Evolutionary conservation across 2,797 vertebrate species (phyloP).

Genomic region (Myoxocephalus aenaeus): DNA sequence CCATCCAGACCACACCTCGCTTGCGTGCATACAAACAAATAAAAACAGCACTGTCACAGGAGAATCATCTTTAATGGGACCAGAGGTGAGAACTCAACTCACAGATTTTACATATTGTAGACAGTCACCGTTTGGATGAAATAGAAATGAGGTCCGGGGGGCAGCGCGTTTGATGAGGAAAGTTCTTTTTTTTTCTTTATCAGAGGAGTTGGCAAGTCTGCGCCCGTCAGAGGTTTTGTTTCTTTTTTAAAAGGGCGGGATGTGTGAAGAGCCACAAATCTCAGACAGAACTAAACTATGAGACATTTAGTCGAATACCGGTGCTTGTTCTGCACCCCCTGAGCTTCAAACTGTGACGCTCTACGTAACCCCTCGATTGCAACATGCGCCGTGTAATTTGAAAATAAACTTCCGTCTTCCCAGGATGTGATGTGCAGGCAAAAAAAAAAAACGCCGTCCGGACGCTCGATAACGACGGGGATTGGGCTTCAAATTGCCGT

Average conservation of each 20-base stretch:
- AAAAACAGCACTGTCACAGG: constrained; percentile 5
- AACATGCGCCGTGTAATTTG: too few species aligned
- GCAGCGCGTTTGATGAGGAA: background rate
- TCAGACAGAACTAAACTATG: constrained; percentile 1
- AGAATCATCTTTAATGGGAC: constrained; percentile 36
- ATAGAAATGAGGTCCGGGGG: constrained; percentile 2
- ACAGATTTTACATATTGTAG: constrained; percentile 9
- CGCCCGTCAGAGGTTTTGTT: constrained; percentile 7
- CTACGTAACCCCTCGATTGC: too few species aligned
- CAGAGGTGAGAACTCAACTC: constrained; percentile 23
- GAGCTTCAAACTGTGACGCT: too few species aligned
- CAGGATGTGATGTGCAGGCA: too few species aligned
- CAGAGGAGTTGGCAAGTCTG: constrained; percentile 2
- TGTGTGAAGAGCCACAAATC: background rate
- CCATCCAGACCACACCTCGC: background rate
- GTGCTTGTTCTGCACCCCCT: too few species aligned
- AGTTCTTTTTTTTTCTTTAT: constrained; percentile 39
- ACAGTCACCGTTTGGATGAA: constrained; percentile 29
- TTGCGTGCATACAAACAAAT: background rate
- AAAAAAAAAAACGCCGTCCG: too few species aligned
- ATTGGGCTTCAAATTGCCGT: too few species aligned
- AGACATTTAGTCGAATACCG: constrained; percentile 4
- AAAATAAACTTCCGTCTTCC: too few species aligned
- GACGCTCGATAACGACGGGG: too few species aligned
- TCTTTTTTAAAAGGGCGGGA: constrained; percentile 37